A percentile compares a stretch with the other conserved stretches of the same genome.
Conservation (phyloP, 1,140 invertebrate species). For the Drosophila yakuba region DNA sequence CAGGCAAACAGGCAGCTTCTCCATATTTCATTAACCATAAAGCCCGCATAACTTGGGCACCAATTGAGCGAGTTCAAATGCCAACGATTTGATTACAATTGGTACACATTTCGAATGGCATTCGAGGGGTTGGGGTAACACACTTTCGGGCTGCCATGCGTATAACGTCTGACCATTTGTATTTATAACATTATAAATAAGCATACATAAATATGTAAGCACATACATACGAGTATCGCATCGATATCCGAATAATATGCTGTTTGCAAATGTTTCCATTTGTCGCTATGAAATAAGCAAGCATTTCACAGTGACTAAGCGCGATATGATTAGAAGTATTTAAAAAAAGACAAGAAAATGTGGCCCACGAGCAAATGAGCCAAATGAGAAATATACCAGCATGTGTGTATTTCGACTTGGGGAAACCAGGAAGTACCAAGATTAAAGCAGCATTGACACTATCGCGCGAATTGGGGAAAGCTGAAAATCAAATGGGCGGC, state of each 20-base stretch:
- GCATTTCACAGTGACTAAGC: conserved; percentile 15
- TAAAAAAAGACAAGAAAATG: conserved; percentile 25
- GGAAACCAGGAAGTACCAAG: conserved; percentile 22
- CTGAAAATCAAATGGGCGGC: neutral
- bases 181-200: conserved; percentile 1
- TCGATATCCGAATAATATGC: conserved; percentile 9
- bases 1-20: neutral
- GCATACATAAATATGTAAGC: neutral
- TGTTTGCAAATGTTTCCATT: conserved; percentile 16
- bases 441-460: conserved; percentile 19
- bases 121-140: neutral
- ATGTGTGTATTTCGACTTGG: neutral
- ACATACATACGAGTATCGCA: neutral
- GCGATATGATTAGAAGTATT: conserved; percentile 20
- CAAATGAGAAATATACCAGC: neutral
- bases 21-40: neutral
- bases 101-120: neutral
- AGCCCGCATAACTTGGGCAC: conserved; percentile 15
- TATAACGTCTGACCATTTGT: conserved; percentile 13
- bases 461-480: conserved; percentile 9
- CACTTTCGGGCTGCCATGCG: neutral
- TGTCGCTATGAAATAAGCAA: no score
- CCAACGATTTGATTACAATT: conserved; percentile 64
- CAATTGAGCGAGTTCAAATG: conserved; percentile 70
- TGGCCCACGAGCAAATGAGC: conserved; percentile 3